Evolutionary conservation across 2,797 vertebrate species (phyloP).

Genomic region (Sebastes oblongus): DNA sequence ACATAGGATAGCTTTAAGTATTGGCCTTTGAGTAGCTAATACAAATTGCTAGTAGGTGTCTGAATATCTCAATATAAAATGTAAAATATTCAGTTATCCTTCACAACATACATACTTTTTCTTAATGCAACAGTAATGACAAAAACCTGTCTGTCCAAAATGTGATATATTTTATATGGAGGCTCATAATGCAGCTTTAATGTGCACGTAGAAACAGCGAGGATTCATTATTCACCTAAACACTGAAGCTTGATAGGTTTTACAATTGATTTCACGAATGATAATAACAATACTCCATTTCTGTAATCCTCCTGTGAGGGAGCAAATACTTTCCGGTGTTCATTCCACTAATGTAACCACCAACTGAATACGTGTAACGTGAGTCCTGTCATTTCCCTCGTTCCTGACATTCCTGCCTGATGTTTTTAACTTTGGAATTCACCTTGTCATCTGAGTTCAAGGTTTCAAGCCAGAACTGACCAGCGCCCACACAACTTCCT

Average conservation of each 20-base stretch:
- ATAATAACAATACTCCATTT: neutral
- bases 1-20: neutral
- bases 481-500: neutral
- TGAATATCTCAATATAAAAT: neutral
- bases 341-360: constrained; percentile 3
- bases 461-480: neutral
- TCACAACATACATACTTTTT: neutral
- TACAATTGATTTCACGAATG: neutral
- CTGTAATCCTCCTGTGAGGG: neutral
- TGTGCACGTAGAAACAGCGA: neutral
- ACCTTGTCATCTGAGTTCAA: constrained; percentile 40
- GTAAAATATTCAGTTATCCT: neutral
- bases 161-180: neutral
- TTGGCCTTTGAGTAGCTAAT: neutral
- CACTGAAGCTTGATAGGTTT: neutral
- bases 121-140: neutral
- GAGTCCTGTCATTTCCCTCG: constrained; percentile 51
- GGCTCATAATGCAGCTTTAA: neutral
- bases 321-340: neutral
- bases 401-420: constrained; percentile 59
- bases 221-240: neutral
- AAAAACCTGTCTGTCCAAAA: neutral
- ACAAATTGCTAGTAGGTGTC: neutral
- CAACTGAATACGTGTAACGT: constrained; percentile 22
- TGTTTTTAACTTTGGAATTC: constrained; percentile 58